Evolutionary conservation across 2,888 invertebrate species (phyloP).

Genomic region (Perithous albicinctus): DNA sequence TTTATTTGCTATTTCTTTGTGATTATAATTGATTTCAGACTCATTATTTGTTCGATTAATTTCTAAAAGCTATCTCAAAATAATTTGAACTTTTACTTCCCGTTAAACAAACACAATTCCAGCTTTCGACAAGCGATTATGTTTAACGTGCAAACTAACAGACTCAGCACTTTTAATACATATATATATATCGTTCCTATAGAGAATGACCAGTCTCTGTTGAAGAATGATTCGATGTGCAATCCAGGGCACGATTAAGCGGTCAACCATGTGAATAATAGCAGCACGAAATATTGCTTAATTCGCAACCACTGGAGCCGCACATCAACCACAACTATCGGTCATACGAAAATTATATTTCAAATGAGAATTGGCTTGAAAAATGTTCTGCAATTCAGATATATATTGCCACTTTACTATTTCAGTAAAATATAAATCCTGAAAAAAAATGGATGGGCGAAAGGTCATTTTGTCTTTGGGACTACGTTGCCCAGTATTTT

Average conservation of each 20-base stretch:
- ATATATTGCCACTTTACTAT: not conserved
- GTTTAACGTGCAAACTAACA: too few species aligned
- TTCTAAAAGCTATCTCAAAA: too few species aligned
- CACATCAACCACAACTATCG: not conserved
- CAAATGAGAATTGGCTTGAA: not conserved
- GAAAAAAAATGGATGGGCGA: not conserved
- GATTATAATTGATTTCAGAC: too few species aligned
- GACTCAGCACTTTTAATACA: too few species aligned
- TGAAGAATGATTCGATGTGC: constrained; percentile 2
- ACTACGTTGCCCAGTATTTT: not conserved
- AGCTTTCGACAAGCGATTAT: too few species aligned
- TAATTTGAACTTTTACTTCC: too few species aligned
- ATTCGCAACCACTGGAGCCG: not conserved
- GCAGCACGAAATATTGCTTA: constrained; percentile 5
- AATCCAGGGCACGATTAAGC: not conserved
- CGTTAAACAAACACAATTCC: too few species aligned
- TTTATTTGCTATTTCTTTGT: too few species aligned
- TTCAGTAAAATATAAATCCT: not conserved
- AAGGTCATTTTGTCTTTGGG: constrained; percentile 9
- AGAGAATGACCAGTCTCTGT: not conserved
- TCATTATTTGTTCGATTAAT: too few species aligned
- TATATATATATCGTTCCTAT: not conserved
- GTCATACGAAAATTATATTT: not conserved
- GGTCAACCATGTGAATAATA: constrained; percentile 17
- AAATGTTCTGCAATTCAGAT: not conserved